Evolutionary conservation across 2,113 vertebrate genomes (phyloP).

Genomic region (Pyxicephalus adspersus): DNA sequence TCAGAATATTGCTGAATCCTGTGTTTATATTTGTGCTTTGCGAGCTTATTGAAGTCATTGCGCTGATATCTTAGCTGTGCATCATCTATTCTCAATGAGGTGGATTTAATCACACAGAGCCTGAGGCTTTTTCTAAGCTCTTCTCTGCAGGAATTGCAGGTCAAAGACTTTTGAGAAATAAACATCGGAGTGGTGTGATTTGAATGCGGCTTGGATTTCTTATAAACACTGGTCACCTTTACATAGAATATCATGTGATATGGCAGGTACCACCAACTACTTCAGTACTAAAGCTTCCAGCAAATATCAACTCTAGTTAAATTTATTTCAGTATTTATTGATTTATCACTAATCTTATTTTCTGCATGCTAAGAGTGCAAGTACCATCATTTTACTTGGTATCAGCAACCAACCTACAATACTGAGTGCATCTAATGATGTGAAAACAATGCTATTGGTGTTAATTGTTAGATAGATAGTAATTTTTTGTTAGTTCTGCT

Average conservation of each 20-base stretch:
- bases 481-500: too few relatives aligned
- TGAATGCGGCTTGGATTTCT: background rate
- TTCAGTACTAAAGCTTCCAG: too few relatives aligned
- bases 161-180: conserved; percentile 3
- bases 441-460: too few relatives aligned
- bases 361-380: too few relatives aligned
- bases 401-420: too few relatives aligned
- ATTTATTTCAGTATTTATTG: too few relatives aligned
- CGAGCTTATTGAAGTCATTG: conserved; percentile 7
- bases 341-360: too few relatives aligned
- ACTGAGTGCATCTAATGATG: too few relatives aligned
- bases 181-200: background rate
- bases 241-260: too few relatives aligned
- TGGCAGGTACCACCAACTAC: background rate
- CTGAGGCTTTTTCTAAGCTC: conserved; percentile 16
- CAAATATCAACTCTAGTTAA: too few relatives aligned
- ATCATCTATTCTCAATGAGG: background rate
- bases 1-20: background rate
- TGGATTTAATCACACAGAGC: conserved; percentile 23
- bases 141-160: conserved; percentile 28
- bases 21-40: background rate
- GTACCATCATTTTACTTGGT: too few relatives aligned
- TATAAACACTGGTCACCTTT: background rate
- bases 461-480: too few relatives aligned
- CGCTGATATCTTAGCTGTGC: background rate